Percentiles rank a stretch among this genome's conserved stretches.
Conservation (phyloP, 2,113 vertebrate genomes). For the Bufo gargarizans region DNA sequence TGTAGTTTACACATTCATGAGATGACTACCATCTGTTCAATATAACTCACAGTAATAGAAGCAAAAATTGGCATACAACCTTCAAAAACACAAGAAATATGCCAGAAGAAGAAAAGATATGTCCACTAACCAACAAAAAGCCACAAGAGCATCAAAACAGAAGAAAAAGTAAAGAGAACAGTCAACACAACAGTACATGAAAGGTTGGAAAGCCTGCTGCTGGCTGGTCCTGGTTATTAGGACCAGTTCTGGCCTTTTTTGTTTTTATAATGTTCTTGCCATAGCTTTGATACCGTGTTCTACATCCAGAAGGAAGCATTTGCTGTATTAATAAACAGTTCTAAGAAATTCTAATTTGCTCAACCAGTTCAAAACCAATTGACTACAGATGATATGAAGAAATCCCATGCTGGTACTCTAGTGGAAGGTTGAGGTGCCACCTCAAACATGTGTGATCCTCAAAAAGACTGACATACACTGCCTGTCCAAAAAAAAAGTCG, state of each 20-base stretch:
- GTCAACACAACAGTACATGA: background rate
- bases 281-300: background rate
- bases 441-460: background rate
- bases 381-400: background rate
- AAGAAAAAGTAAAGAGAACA: background rate
- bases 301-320: background rate
- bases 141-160: background rate
- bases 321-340: background rate
- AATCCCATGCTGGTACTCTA: background rate
- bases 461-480: background rate
- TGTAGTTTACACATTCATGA: background rate
- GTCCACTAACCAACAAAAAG: background rate
- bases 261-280: conserved; percentile 5
- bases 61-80: background rate
- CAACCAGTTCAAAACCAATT: conserved; percentile 8
- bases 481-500: no score
- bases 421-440: background rate
- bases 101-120: background rate
- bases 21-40: conserved; percentile 16
- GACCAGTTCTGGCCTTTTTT: background rate
- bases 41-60: background rate
- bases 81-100: background rate
- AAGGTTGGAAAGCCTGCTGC: background rate
- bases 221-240: background rate
- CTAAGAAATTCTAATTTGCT: background rate